Percentiles rank a stretch among this genome's conserved stretches.
Evolutionary conservation across 2,888 invertebrate species (phyloP).

Genomic region (Callyntrura guangdongensis): DNA sequence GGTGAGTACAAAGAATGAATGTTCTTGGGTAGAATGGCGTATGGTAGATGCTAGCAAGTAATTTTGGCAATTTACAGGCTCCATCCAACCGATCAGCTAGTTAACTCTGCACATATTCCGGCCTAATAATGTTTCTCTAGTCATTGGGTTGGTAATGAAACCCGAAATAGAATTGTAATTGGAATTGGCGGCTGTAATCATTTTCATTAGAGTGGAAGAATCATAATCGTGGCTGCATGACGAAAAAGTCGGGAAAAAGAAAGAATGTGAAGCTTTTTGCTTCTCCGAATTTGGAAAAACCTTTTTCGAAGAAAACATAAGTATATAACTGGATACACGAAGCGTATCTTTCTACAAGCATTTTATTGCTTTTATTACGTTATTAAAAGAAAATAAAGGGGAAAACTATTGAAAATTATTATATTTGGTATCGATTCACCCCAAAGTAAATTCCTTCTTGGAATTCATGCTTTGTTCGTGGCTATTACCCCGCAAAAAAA

Average conservation of each 20-base stretch:
- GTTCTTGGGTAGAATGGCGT: no score
- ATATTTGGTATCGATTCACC: no score
- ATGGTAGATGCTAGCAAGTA: no score
- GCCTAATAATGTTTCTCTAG: constrained; percentile 1
- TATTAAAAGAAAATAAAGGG: no score
- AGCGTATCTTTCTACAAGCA: no score
- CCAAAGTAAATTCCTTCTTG: no score
- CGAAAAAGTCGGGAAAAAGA: background rate
- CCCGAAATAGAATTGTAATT: constrained; percentile 41
- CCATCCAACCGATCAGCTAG: background rate
- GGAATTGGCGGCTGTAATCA: constrained; percentile 33
- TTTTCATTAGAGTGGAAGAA: background rate
- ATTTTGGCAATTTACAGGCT: no score
- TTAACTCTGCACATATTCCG: background rate
- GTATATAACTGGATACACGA: no score
- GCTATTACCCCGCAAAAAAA: no score
- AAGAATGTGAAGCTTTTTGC: background rate
- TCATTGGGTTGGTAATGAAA: constrained; percentile 10
- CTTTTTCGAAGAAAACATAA: background rate
- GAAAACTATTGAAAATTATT: no score
- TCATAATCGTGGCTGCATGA: background rate
- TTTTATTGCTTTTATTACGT: no score
- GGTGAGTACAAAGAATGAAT: background rate
- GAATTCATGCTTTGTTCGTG: no score
- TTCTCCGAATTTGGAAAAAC: background rate